A percentile compares a stretch with the other conserved stretches of the same genome.
Evolutionary conservation across 2,888 invertebrate genomes (phyloP).

Genomic region (Drosophila lacicola): DNA sequence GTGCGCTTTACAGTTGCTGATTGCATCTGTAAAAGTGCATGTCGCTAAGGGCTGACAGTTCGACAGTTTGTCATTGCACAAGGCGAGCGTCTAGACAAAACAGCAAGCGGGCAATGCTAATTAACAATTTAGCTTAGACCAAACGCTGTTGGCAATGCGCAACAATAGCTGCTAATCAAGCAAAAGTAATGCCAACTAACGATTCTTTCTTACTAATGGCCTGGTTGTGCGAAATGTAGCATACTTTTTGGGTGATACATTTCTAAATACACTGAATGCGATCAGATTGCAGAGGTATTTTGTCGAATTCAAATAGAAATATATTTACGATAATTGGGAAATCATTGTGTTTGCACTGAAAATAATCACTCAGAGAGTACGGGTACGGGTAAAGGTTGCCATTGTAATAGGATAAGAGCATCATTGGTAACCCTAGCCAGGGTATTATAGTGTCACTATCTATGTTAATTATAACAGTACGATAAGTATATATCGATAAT

Average conservation of each 20-base stretch:
- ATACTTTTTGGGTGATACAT: constrained; percentile 26
- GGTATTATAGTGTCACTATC: no score
- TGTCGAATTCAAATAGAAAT: no score
- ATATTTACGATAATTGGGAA: no score
- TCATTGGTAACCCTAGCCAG: no score
- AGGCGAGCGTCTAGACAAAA: constrained; percentile 6
- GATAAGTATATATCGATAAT: no score
- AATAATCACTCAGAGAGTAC: no score
- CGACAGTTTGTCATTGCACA: constrained; percentile 31
- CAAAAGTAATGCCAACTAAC: constrained; percentile 11
- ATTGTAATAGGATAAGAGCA: no score
- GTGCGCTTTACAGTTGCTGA: constrained; percentile 59
- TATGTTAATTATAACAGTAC: no score
- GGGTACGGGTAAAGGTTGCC: no score
- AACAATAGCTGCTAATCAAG: constrained; percentile 33
- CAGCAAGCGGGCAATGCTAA: constrained; percentile 39
- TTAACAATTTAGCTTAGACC: constrained; percentile 26
- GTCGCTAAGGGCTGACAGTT: constrained; percentile 48
- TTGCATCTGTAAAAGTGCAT: constrained; percentile 69
- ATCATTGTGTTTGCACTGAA: no score
- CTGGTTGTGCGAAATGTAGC: constrained; percentile 14
- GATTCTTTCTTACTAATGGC: not conserved
- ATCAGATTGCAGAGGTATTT: no score
- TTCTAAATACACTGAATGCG: not conserved
- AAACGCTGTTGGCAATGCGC: constrained; percentile 14